Conservation (phyloP, 30 jellyfish, hydroid and myxozoan species). For the Cassiopea andromeda region DNA sequence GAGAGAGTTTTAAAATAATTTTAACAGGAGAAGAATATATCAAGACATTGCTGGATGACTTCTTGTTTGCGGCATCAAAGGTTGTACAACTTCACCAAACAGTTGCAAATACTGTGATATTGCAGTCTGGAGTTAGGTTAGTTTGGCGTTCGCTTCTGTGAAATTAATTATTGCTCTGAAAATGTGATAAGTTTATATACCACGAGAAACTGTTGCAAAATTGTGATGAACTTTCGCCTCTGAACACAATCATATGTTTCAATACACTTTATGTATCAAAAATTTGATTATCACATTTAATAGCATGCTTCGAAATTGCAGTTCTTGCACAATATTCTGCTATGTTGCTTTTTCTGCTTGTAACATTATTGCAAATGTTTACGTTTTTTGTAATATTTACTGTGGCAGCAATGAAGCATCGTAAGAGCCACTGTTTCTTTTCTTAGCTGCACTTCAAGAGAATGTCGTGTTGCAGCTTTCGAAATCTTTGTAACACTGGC, state of each 20-base stretch:
- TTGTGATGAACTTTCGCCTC: too few relatives aligned
- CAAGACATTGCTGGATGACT: slow-evolving; percentile 76
- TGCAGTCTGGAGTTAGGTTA: slow-evolving; percentile 68
- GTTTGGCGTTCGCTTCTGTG: not conserved
- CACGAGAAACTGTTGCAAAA: too few relatives aligned
- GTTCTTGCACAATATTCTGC: too few relatives aligned
- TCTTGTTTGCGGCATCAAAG: slow-evolving; percentile 92
- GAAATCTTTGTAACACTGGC: slow-evolving; percentile 87
- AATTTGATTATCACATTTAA: too few relatives aligned
- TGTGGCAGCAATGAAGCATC: not conserved
- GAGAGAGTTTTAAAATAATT: not conserved
- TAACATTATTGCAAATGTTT: too few relatives aligned
- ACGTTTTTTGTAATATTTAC: too few relatives aligned
- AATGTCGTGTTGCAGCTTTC: slow-evolving; percentile 92
- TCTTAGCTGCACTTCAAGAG: slow-evolving; percentile 53
- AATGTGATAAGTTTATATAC: too few relatives aligned
- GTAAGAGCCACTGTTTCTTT: not conserved
- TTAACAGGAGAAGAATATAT: slow-evolving; percentile 55
- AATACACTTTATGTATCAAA: too few relatives aligned
- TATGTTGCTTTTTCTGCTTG: too few relatives aligned
- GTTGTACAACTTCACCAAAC: slow-evolving; percentile 66
- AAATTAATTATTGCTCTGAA: too few relatives aligned
- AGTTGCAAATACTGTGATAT: slow-evolving; percentile 49
- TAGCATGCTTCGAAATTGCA: too few relatives aligned
- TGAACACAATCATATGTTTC: too few relatives aligned